Base-by-base conservation (phyloP, 2,888 invertebrate genomes). In the Lordiphosa andalusiaca region DNA sequence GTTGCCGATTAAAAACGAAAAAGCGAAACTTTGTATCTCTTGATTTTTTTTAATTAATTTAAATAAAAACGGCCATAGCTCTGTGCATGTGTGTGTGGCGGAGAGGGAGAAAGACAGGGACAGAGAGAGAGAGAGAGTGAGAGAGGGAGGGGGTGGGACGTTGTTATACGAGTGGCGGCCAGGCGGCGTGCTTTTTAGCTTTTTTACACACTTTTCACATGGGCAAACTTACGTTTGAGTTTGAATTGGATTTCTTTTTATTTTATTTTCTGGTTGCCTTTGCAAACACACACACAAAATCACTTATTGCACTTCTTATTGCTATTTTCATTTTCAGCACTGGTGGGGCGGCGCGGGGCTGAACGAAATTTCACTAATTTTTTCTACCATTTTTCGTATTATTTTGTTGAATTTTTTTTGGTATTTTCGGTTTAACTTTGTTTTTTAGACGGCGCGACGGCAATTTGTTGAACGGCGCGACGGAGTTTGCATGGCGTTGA, bases 31-130 rank as follows among this genome's bases (percentile, higher is more conserved):
- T 40, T 66, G 63, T 53, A 78, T 71, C 53, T 55, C 63, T 62
- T 72, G 67, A 64, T 64, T 75, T 74, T 75, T 74, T 60, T 76
- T 67, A 67, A 76, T 73, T 69, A 81, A 83, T 76, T 75, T 76
- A 57, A 56, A 56, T 39, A 39, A 55, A 57, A 56, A 42, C 42
- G 47, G 46, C 54, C 12, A 38, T 47, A 12, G 6, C 19, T 16
- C 16, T 47, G 36, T 47, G 47, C 19, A 0, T 23, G 48, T 48
- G 37, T 48, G 37, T 49, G 38, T 39, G 33, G 21, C 44, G 30
- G 48, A 56, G 58, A 61, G 53, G 55, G 49, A 13, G 68, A 63
- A n/a, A 30, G 49, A 10, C 2, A 52, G 25, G 13, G 25, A 35
- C 37, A 25, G 51, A 12, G 49, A 60, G 71, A 50, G 55, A 40